Percentiles rank a stretch among this genome's conserved stretches.
Evolutionary conservation across 2,113 vertebrate species (phyloP).

Genomic region (Barbus barbus): DNA sequence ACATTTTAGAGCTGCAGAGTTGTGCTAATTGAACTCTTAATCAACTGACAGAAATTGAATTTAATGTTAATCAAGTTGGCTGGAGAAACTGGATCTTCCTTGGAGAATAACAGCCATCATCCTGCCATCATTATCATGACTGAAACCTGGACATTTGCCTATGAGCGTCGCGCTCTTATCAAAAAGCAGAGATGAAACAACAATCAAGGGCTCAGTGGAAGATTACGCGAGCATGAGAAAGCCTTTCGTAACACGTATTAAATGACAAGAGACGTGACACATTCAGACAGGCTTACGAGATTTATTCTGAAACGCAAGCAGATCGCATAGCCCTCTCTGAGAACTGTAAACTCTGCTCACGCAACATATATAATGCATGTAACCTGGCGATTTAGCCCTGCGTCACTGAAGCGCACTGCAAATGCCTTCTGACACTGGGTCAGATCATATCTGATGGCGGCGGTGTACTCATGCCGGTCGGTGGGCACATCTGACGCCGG

Average conservation of each 20-base stretch:
- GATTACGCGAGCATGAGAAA: slow-evolving; percentile 60
- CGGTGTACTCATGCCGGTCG: slow-evolving; percentile 51
- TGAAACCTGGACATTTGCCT: neutral
- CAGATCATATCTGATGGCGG: slow-evolving; percentile 26
- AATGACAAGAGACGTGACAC: slow-evolving; percentile 72
- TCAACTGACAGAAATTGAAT: slow-evolving; percentile 41
- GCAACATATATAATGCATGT: slow-evolving; percentile 59
- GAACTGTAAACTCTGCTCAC: slow-evolving; percentile 74
- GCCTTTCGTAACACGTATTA: slow-evolving; percentile 69
- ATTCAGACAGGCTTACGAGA: slow-evolving; percentile 69
- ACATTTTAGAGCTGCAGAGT: slow-evolving; percentile 20
- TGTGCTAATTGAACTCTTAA: slow-evolving; percentile 33
- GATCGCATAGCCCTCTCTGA: slow-evolving; percentile 72
- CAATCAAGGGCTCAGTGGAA: neutral
- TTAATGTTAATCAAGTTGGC: slow-evolving; percentile 13
- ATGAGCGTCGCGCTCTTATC: neutral
- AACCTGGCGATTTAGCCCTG: slow-evolving; percentile 58
- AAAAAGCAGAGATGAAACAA: neutral
- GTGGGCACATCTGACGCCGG: slow-evolving; percentile 21
- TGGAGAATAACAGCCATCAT: neutral
- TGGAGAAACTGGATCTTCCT: neutral
- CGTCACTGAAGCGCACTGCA: slow-evolving; percentile 24
- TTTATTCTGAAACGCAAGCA: slow-evolving; percentile 72
- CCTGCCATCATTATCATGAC: neutral
- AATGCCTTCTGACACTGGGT: slow-evolving; percentile 62